Percentiles rank a stretch among this genome's conserved stretches.
Evolutionary conservation across 92 coral and sea anemone species (phyloP).

Genomic region (Galaxea fascicularis): DNA sequence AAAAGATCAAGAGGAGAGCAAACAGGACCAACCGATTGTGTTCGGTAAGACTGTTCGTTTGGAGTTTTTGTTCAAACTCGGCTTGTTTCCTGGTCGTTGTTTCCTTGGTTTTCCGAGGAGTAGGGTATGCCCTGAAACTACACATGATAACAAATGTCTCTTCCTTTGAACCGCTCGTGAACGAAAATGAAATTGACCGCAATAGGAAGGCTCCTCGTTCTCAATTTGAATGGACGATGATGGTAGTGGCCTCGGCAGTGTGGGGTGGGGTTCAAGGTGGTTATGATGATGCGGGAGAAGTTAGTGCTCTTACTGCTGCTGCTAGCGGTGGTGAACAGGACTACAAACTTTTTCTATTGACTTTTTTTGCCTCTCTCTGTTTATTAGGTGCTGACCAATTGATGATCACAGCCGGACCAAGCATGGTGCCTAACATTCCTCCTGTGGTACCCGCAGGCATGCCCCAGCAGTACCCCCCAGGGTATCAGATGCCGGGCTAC

Average conservation of each 20-base stretch:
- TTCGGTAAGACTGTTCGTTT: constrained; percentile 76
- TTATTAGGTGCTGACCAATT: constrained; percentile 86
- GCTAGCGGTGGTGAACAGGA: too few species aligned
- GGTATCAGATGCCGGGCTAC: constrained; percentile 43
- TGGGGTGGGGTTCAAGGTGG: too few species aligned
- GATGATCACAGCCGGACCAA: constrained; percentile 98
- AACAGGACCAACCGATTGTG: constrained; percentile 97
- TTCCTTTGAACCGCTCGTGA: too few species aligned
- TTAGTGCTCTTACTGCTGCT: too few species aligned
- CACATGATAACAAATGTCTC: too few species aligned
- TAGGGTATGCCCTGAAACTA: not conserved
- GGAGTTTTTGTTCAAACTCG: too few species aligned
- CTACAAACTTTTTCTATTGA: not conserved
- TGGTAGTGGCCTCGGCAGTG: too few species aligned
- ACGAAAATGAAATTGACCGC: too few species aligned
- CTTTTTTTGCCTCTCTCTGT: not conserved
- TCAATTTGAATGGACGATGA: too few species aligned
- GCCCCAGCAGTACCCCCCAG: constrained; percentile 68
- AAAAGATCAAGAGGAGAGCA: constrained; percentile 98
- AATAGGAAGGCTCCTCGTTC: too few species aligned
- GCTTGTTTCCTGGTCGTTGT: not conserved
- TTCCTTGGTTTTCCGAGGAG: not conserved
- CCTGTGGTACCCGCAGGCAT: constrained; percentile 60
- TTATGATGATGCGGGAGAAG: too few species aligned
- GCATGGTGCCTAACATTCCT: constrained; percentile 81